Evolutionary conservation across 2,888 invertebrate species (phyloP).

Genomic region (Perdita meconis): DNA sequence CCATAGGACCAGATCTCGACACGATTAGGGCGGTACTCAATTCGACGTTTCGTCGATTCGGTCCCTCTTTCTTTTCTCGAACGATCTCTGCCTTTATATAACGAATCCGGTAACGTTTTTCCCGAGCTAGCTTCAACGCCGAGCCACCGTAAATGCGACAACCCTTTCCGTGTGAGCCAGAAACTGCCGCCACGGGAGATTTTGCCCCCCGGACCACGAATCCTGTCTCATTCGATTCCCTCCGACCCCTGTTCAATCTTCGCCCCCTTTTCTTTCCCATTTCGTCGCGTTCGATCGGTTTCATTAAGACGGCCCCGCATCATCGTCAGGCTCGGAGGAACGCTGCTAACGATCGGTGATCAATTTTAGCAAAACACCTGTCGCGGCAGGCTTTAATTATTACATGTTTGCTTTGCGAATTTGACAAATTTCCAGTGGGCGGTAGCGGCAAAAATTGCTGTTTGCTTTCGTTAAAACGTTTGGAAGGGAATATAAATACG

Average conservation of each 20-base stretch:
- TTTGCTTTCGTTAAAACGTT: slow-evolving; percentile 43
- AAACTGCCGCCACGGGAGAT: slow-evolving; percentile 50
- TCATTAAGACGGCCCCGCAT: background rate
- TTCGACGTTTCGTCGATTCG: slow-evolving; percentile 71
- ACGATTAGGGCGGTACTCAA: slow-evolving; percentile 75
- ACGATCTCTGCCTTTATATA: slow-evolving; percentile 64
- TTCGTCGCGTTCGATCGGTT: slow-evolving; percentile 44
- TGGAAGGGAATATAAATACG: slow-evolving; percentile 41
- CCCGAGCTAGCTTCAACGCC: slow-evolving; percentile 33
- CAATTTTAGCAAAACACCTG: slow-evolving; percentile 14
- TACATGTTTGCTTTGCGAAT: too few relatives aligned
- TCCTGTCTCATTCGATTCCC: background rate
- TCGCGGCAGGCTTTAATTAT: too few relatives aligned
- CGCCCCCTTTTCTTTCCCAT: background rate
- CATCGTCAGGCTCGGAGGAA: background rate
- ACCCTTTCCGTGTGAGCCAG: slow-evolving; percentile 65
- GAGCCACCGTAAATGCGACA: slow-evolving; percentile 60
- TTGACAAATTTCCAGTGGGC: too few relatives aligned
- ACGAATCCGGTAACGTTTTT: slow-evolving; percentile 63
- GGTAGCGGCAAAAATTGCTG: slow-evolving; percentile 41
- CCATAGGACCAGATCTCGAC: slow-evolving; percentile 75
- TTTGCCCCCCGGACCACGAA: slow-evolving; percentile 15
- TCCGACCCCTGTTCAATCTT: background rate
- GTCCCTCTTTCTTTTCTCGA: slow-evolving; percentile 63
- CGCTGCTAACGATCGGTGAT: background rate